A percentile compares a stretch with the other conserved stretches of the same genome.
These are phyloP conservation scores for Tipula vernalis DNA, from an alignment of 2,888 invertebrate genomes.

Conservation along the genomic window DNA sequence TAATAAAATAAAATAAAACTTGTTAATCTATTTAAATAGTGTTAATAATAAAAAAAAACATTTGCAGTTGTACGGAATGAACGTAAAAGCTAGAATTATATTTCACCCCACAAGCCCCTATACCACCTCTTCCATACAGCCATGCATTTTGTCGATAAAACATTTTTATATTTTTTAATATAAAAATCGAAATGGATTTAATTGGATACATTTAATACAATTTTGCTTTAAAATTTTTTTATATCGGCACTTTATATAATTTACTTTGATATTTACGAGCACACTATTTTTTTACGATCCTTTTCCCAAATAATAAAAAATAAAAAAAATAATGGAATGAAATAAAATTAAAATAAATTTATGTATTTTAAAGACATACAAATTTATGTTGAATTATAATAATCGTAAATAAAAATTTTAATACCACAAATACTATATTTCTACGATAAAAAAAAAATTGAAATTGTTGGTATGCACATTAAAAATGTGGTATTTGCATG, in stretches of 20 bases:
- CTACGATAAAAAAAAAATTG: not conserved
- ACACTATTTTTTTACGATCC: not conserved
- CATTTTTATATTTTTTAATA: not conserved
- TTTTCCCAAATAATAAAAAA: not conserved
- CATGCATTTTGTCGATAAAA: not conserved
- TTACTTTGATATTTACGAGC: not conserved
- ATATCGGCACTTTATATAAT: not conserved
- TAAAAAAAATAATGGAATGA: not conserved
- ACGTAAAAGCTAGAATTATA: not conserved
- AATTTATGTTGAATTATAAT: not conserved
- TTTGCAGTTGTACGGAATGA: not conserved
- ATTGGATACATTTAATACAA: not conserved
- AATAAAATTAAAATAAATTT: not conserved
- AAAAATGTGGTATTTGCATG: not conserved
- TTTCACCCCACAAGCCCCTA: not conserved
- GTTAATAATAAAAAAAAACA: not conserved
- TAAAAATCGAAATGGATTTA: not conserved
- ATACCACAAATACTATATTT: not conserved
- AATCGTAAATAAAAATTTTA: not conserved
- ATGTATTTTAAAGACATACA: not conserved
- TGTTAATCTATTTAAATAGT: not conserved
- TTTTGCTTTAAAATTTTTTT: not conserved
- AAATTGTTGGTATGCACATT: not conserved
- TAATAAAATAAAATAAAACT: not conserved
- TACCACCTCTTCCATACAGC: not conserved